Conservation (phyloP, 2,797 vertebrate genomes). For the Micrastur ruficollis region DNA sequence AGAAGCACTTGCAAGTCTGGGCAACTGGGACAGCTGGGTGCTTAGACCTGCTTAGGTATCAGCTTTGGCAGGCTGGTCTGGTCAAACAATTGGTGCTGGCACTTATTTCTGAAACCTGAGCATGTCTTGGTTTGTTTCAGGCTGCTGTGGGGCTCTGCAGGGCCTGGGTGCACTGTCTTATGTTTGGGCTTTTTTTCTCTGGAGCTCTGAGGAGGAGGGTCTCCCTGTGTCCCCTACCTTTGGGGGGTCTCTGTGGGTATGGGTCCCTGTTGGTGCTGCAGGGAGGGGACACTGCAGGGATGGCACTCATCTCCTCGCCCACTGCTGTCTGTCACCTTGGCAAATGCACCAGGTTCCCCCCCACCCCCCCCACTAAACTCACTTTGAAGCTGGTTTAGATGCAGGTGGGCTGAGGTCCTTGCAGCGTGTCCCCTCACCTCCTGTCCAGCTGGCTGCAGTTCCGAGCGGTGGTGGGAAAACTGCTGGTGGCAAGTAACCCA, state of each 20-base stretch:
- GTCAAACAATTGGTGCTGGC: background rate
- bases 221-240: background rate
- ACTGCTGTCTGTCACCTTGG: background rate
- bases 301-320: background rate
- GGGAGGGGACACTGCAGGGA: background rate
- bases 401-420: background rate
- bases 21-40: background rate
- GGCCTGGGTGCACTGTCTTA: background rate
- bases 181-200: fast-evolving
- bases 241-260: background rate
- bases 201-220: background rate
- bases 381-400: background rate
- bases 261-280: background rate
- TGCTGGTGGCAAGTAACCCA: background rate
- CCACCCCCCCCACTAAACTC: background rate
- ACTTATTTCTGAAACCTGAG: background rate
- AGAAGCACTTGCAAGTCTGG: background rate
- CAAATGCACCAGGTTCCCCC: background rate
- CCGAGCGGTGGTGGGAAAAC: background rate
- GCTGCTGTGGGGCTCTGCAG: background rate
- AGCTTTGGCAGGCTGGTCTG: fast-evolving
- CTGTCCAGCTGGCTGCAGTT: background rate
- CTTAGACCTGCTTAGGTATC: background rate
- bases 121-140: background rate
- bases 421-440: fast-evolving